Evolutionary conservation across 2,888 invertebrate species (phyloP).

Genomic region (Heliconius hortense): DNA sequence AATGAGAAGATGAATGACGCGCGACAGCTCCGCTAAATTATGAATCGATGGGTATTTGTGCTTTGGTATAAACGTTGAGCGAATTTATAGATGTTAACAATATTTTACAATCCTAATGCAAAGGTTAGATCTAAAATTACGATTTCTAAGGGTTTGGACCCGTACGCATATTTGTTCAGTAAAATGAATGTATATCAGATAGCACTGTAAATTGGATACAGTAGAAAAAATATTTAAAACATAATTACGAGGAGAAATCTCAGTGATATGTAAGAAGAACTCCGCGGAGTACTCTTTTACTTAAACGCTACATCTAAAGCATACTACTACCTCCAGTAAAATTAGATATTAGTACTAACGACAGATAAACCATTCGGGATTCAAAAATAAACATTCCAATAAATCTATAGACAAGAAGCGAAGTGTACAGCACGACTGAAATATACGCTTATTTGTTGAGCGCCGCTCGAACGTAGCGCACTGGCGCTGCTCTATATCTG

Average conservation of each 20-base stretch:
- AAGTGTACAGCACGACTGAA: slow-evolving; percentile 48
- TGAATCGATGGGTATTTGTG: slow-evolving; percentile 81
- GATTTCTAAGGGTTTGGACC: slow-evolving; percentile 80
- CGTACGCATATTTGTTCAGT: slow-evolving; percentile 76
- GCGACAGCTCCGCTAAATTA: slow-evolving; percentile 69
- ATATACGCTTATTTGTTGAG: slow-evolving; percentile 38
- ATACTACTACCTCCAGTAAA: slow-evolving; percentile 69
- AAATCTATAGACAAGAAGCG: slow-evolving; percentile 44
- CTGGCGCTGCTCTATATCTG: background rate
- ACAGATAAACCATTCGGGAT: slow-evolving; percentile 56
- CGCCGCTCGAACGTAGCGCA: slow-evolving; percentile 31
- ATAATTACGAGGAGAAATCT: slow-evolving; percentile 79
- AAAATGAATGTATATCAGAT: slow-evolving; percentile 64
- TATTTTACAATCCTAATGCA: slow-evolving; percentile 77
- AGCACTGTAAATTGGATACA: slow-evolving; percentile 67
- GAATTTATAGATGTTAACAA: slow-evolving; percentile 73
- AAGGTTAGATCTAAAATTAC: slow-evolving; percentile 77
- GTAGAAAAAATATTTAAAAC: slow-evolving; percentile 60
- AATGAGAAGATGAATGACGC: slow-evolving; percentile 68
- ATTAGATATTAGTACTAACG: slow-evolving; percentile 66
- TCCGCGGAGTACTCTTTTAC: slow-evolving; percentile 75
- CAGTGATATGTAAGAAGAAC: slow-evolving; percentile 81
- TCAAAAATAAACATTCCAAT: slow-evolving; percentile 37
- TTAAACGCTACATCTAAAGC: slow-evolving; percentile 78
- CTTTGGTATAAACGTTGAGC: slow-evolving; percentile 82